Conservation (phyloP, 2,113 vertebrate genomes). For the Myrmophylax atrothorax region DNA sequence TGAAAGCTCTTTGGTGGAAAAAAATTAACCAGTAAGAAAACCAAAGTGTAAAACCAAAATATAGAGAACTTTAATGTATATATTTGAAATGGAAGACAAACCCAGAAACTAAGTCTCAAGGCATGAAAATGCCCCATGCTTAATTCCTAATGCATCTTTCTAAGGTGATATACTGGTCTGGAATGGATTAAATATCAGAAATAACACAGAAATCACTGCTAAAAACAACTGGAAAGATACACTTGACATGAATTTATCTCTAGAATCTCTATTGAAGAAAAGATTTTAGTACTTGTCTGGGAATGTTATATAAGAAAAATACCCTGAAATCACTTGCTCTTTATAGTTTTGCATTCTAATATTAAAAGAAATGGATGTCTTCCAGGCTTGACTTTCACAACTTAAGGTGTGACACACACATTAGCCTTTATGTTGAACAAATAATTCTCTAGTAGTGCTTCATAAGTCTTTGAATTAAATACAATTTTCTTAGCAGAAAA, state of each 20-base stretch:
- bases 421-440: not conserved
- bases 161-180: not conserved
- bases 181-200: not conserved
- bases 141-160: not conserved
- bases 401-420: not conserved
- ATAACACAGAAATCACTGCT: not conserved
- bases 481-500: not conserved
- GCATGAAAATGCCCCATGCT: not conserved
- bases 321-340: not conserved
- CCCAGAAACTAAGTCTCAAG: not conserved
- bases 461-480: not conserved
- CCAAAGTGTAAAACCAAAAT: not conserved
- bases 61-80: not conserved
- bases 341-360: not conserved
- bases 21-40: not conserved
- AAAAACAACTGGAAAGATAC: not conserved
- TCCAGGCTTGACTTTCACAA: not conserved
- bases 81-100: not conserved
- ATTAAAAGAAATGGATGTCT: not conserved
- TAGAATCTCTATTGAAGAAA: not conserved
- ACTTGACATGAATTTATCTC: not conserved
- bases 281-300: not conserved
- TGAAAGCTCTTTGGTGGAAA: not conserved
- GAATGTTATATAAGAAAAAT: not conserved
- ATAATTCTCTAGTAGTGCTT: not conserved